Base-by-base conservation (phyloP, 2,888 invertebrate genomes). In the Nemurella pictetii region DNA sequence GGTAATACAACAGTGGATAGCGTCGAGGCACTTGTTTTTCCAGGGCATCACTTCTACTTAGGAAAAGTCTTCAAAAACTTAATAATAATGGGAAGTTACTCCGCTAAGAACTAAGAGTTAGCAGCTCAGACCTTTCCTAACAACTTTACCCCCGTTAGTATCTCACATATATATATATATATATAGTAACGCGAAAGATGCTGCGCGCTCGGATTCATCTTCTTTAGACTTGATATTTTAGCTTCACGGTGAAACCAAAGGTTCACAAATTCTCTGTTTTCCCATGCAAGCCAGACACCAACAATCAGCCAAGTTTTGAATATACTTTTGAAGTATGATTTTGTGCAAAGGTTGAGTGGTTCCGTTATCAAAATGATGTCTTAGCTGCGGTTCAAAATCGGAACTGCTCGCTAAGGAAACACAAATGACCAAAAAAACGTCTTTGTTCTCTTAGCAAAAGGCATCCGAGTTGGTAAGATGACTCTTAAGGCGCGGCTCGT, bases 31-130 rank as follows among this genome's bases (percentile, higher is more conserved):
- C 78, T 80, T 80, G 73, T 81, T 85, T 85, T 85, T 85, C 85
- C 85, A 81, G 84, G 78, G 83, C 85, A 85, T 85, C 85, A 84
- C 84, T 85, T 85, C 85, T 85, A 83, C 85, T 85, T 85, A 85
- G 84, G 82, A 84, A 55, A 32, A 83, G 82, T 85, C 83, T 85
- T 83, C 83, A 83, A 85, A 85, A 85, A 85, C 83, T 85, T 85
- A 80, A 85, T 85, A 85, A 85, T 82, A 82, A 82, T 82, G 82
- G 82, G 73, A 82, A 82, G 82, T 82, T 82, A 82, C 82, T 82
- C 82, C 78, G n/a, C 30, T 75, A 75, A 75, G 75, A 75, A 75
- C 80, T 81, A 81, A 81, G 80, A 81, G 80, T 81, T 81, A 81
- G 80, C 32, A 27, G 75, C 80, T 81, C 36, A 26, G 35, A 26